Evolutionary conservation across 2,888 invertebrate species (phyloP).

Genomic region (Apamea epomidion): DNA sequence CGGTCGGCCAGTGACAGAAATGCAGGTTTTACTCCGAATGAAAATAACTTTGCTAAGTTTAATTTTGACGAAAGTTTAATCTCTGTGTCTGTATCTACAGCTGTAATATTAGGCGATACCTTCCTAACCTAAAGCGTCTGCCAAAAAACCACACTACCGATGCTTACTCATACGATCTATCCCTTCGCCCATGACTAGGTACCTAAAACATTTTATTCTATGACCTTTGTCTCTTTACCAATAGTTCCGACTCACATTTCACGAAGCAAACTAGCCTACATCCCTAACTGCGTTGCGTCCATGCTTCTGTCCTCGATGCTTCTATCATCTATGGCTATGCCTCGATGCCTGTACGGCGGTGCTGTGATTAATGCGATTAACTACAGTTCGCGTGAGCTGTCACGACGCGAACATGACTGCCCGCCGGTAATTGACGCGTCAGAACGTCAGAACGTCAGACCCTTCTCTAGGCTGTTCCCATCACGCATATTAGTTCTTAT

Average conservation of each 20-base stretch:
- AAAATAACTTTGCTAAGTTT: background rate
- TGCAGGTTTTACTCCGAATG: background rate
- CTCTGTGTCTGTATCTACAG: background rate
- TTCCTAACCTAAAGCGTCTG: too few relatives aligned
- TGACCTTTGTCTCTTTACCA: background rate
- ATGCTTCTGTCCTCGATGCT: background rate
- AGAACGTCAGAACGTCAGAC: slow-evolving; percentile 42
- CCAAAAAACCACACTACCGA: background rate
- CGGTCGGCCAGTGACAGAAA: too few relatives aligned
- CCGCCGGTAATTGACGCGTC: slow-evolving; percentile 44
- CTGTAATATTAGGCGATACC: background rate
- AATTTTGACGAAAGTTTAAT: background rate
- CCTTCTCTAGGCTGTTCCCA: slow-evolving; percentile 42
- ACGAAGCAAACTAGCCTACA: background rate
- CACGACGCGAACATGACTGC: slow-evolving; percentile 27
- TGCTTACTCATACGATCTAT: background rate
- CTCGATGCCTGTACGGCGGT: background rate
- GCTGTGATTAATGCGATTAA: slow-evolving; percentile 49
- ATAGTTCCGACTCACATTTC: background rate
- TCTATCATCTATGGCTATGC: background rate
- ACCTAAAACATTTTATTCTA: too few relatives aligned
- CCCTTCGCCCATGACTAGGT: background rate
- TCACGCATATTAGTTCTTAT: background rate
- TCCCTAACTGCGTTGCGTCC: background rate
- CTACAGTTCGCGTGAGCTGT: slow-evolving; percentile 34